Conservation (phyloP, 1,140 invertebrate genomes). For the Trachymyrmex septentrionalis region DNA sequence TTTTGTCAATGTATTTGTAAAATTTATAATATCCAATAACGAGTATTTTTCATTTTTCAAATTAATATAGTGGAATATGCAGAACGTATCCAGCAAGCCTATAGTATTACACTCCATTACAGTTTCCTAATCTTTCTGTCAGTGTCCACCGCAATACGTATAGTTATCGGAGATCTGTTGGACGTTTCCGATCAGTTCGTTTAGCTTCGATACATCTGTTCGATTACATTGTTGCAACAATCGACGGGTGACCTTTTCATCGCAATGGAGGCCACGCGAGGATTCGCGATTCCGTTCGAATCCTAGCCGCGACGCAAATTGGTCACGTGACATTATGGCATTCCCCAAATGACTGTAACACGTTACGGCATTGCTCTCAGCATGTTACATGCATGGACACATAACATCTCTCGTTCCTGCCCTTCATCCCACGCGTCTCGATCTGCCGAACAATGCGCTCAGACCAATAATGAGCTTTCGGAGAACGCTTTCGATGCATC, state of each 20-base stretch:
- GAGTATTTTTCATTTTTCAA: background rate
- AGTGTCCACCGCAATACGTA: background rate
- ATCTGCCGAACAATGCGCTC: conserved; percentile 64
- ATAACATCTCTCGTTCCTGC: conserved; percentile 34
- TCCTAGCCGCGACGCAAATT: conserved; percentile 70
- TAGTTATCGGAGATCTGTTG: background rate
- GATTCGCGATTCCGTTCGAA: conserved; percentile 38
- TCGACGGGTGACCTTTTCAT: conserved; percentile 48
- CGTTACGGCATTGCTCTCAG: conserved; percentile 68
- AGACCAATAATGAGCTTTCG: conserved; percentile 56
- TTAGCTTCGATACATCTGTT: conserved; percentile 33
- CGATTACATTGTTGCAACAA: conserved; percentile 45
- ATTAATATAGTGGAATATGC: background rate
- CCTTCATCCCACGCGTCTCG: conserved; percentile 17
- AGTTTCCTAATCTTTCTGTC: background rate
- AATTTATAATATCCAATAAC: background rate
- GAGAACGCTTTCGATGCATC: conserved; percentile 46
- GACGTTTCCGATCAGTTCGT: conserved; percentile 5
- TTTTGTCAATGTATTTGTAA: background rate
- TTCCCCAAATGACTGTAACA: conserved; percentile 74
- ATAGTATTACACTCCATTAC: background rate
- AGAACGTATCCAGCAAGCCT: background rate
- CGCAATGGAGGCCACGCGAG: conserved; percentile 53
- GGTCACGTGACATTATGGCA: conserved; percentile 73
- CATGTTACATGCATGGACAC: conserved; percentile 62